Evolutionary conservation across 2,113 vertebrate species (phyloP).

Genomic region (Neofelis nebulosa): DNA sequence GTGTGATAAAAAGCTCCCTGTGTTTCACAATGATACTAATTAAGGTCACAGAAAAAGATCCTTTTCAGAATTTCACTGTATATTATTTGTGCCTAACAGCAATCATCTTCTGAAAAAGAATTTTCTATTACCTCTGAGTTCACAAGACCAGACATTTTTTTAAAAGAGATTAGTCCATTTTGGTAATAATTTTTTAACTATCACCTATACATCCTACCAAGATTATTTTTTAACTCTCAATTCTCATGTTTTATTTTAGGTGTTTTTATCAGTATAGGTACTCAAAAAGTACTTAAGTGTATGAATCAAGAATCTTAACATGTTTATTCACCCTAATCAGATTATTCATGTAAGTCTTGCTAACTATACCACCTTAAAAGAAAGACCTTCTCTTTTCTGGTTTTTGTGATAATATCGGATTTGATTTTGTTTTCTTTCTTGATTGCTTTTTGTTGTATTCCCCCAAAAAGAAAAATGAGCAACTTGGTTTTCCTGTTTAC

Average conservation of each 20-base stretch:
- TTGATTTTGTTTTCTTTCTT: not conserved
- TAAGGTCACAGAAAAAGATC: slow-evolving; percentile 28
- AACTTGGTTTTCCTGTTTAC: not conserved
- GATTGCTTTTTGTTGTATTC: not conserved
- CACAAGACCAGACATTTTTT: not conserved
- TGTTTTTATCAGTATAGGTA: not conserved
- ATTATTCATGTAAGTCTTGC: not conserved
- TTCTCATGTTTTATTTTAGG: not conserved
- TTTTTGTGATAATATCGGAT: not conserved
- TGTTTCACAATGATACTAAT: slow-evolving; percentile 65
- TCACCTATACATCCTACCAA: not conserved
- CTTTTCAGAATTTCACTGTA: slow-evolving; percentile 1
- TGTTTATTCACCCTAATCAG: not conserved
- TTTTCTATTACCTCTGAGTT: slow-evolving; percentile 11
- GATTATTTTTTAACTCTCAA: not conserved
- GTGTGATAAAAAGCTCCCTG: not conserved
- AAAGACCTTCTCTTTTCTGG: not conserved
- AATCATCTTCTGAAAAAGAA: slow-evolving; percentile 32
- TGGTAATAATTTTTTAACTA: not conserved
- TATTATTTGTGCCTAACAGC: slow-evolving; percentile 1
- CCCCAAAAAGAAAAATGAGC: not conserved
- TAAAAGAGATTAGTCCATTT: not conserved
- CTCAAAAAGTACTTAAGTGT: not conserved
- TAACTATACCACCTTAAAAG: not conserved
- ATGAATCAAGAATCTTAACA: not conserved